Conservation (phyloP, 2,888 invertebrate species). For the Monoplex corrugatus region DNA sequence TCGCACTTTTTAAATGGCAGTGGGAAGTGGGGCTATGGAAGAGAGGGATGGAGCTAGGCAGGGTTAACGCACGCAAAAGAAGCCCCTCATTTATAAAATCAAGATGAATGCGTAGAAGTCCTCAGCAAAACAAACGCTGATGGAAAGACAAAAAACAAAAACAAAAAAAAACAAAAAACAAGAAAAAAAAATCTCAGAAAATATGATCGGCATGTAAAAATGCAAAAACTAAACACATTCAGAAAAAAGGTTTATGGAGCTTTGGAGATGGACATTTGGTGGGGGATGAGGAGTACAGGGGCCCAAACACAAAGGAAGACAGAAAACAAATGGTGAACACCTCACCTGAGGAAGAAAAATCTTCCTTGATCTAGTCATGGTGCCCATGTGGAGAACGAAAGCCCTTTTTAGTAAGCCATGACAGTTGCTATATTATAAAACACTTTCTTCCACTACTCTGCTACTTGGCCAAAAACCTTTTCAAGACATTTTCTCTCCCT, state of each 20-base stretch:
- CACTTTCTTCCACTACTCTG: no score
- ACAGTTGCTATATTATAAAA: no score
- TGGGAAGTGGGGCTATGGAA: slow-evolving; percentile 3
- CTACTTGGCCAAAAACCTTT: no score
- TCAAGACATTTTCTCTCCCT: no score
- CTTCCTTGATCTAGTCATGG: no score
- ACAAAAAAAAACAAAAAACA: no score
- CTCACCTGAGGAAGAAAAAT: no score
- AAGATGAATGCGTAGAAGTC: slow-evolving; percentile 29
- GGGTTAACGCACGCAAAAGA: neutral
- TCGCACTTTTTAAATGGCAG: neutral
- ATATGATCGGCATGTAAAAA: slow-evolving; percentile 8
- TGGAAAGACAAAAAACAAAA: neutral
- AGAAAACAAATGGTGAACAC: neutral
- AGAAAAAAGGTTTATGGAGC: neutral
- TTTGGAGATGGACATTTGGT: neutral
- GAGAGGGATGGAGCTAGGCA: neutral
- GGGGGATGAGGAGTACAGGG: neutral
- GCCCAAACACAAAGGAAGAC: slow-evolving; percentile 22
- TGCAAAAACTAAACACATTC: neutral
- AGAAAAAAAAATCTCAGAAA: slow-evolving; percentile 26
- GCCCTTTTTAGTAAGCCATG: no score
- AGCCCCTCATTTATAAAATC: neutral
- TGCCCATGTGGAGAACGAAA: no score
- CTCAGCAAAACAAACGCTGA: slow-evolving; percentile 30